A percentile compares a stretch with the other conserved stretches of the same genome.
Conservation (phyloP, 1,140 invertebrate species). For the Hydropsyche tenuis region DNA sequence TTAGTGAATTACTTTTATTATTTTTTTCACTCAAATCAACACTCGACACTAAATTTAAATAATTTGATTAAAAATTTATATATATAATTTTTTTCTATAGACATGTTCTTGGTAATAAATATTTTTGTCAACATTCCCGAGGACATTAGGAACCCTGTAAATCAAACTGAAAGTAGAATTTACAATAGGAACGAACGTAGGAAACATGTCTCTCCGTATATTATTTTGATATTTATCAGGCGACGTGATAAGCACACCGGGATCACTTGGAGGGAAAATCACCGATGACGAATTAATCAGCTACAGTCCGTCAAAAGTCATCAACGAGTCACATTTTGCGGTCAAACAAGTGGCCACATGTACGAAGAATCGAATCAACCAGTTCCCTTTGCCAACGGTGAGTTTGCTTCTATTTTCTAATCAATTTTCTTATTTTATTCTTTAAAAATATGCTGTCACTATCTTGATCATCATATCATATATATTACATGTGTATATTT, state of each 20-base stretch:
- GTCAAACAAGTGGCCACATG: not conserved
- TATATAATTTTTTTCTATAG: too few species aligned
- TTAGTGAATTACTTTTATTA: too few species aligned
- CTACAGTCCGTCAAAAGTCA: constrained; percentile 16
- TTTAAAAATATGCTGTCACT: too few species aligned
- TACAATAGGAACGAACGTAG: too few species aligned
- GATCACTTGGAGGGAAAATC: constrained; percentile 1
- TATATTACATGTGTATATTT: too few species aligned
- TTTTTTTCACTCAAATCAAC: too few species aligned
- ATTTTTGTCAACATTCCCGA: not conserved
- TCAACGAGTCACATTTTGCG: constrained; percentile 13
- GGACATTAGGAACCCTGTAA: constrained; percentile 4
- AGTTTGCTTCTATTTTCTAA: not conserved
- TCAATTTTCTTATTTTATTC: too few species aligned
- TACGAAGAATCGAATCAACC: not conserved
- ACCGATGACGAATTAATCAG: constrained; percentile 18
- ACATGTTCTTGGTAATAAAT: not conserved
- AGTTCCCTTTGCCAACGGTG: not conserved
- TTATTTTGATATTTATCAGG: constrained; percentile 17
- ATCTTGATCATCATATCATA: too few species aligned
- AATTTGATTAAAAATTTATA: too few species aligned
- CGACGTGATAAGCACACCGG: constrained; percentile 6
- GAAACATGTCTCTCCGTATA: constrained; percentile 16
- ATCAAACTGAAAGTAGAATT: not conserved
- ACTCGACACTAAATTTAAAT: too few species aligned